Percentiles rank a stretch among this genome's conserved stretches.
Evolutionary conservation across 2,113 vertebrate genomes (phyloP).

Genomic region (Peromyscus leucopus): DNA sequence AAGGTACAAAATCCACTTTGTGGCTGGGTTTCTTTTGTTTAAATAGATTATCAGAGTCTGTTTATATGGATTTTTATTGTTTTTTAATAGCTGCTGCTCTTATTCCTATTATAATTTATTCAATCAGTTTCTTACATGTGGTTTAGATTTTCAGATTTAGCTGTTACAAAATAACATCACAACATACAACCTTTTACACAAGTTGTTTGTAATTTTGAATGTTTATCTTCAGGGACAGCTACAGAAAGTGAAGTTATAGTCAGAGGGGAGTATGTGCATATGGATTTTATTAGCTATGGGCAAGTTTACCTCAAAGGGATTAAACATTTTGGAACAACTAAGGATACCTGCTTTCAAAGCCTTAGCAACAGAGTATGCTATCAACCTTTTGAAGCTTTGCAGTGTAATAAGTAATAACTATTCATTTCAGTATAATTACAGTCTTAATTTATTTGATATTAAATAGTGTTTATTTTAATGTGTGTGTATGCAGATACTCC

Average conservation of each 20-base stretch:
- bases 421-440: not conserved
- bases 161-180: not conserved
- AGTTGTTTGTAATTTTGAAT: not conserved
- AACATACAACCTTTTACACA: not conserved
- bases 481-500: not conserved
- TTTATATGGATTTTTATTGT: not conserved
- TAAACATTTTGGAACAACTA: not conserved
- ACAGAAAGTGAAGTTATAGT: not conserved
- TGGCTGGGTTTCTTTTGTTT: not conserved
- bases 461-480: not conserved
- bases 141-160: slow-evolving; percentile 5
- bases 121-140: not conserved
- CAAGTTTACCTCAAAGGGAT: not conserved
- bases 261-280: not conserved
- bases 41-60: not conserved
- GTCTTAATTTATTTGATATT: not conserved
- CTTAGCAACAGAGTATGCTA: not conserved
- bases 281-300: not conserved
- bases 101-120: not conserved
- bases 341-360: not conserved
- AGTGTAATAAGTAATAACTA: not conserved
- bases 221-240: not conserved
- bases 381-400: not conserved
- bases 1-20: not conserved
- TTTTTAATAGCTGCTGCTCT: not conserved